phyloP scores from a whole-genome alignment of 1,140 invertebrate species.

The Tachypleus tridentatus region DNA sequence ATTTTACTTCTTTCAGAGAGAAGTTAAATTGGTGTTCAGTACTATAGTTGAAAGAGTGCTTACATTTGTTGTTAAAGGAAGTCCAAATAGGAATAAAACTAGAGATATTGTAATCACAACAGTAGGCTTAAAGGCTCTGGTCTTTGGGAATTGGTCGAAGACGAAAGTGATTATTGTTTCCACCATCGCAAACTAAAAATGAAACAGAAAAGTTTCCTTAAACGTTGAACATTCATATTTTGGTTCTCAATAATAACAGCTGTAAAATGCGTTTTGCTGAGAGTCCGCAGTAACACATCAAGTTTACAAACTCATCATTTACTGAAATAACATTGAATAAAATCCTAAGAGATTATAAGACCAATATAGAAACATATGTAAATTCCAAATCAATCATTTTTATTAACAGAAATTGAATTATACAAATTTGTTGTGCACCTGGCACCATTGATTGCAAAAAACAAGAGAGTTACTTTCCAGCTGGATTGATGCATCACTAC shows the following conservation, averaged over 20 bases:
- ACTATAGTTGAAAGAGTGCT: neutral
- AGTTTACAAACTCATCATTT: neutral
- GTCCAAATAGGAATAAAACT: slow-evolving; percentile 57
- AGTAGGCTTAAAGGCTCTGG: slow-evolving; percentile 56
- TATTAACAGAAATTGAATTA: too few relatives aligned
- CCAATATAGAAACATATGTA: neutral
- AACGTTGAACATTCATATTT: too few relatives aligned
- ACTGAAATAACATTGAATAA: neutral
- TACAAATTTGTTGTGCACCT: too few relatives aligned
- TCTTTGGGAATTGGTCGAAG: slow-evolving; percentile 55
- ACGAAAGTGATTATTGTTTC: slow-evolving; percentile 65
- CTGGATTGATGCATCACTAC: too few relatives aligned
- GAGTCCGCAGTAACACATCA: too few relatives aligned
- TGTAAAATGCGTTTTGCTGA: too few relatives aligned
- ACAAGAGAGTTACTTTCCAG: too few relatives aligned
- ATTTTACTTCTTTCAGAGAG: too few relatives aligned
- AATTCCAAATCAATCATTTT: too few relatives aligned
- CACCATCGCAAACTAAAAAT: slow-evolving; percentile 30
- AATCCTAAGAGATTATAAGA: neutral
- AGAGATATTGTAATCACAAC: slow-evolving; percentile 53
- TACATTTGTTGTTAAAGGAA: slow-evolving; percentile 42
- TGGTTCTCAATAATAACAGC: too few relatives aligned
- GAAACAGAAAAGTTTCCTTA: neutral
- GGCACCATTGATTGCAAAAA: too few relatives aligned
- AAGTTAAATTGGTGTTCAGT: too few relatives aligned